phyloP scores from a whole-genome alignment of 2,888 invertebrate genomes.

The Andrena minutula region DNA sequence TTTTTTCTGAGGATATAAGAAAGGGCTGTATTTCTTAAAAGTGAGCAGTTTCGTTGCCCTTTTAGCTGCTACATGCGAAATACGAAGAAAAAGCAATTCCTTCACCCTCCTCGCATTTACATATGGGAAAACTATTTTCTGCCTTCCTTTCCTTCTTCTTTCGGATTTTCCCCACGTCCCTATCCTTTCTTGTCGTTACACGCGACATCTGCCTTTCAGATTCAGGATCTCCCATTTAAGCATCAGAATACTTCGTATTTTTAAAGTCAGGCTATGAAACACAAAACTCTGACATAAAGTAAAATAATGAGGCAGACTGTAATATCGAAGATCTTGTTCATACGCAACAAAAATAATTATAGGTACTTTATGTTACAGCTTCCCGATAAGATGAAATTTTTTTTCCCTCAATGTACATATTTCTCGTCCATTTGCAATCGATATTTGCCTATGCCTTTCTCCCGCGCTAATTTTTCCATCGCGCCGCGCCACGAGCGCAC shows the following conservation, averaged over 20 bases:
- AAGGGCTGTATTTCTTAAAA: neutral
- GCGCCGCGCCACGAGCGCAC: neutral
- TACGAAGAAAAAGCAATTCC: neutral
- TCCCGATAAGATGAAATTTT: no score
- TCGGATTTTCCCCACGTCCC: neutral
- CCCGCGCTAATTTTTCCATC: slow-evolving; percentile 10
- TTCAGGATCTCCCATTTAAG: neutral
- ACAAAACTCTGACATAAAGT: no score
- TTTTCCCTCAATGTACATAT: no score
- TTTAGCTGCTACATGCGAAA: neutral
- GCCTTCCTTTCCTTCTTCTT: neutral
- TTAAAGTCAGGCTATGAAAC: neutral
- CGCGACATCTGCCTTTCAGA: slow-evolving; percentile 3
- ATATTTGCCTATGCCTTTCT: no score
- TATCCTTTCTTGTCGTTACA: neutral
- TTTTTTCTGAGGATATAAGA: neutral
- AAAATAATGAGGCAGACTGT: no score
- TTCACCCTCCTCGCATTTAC: neutral
- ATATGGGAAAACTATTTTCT: slow-evolving; percentile 3
- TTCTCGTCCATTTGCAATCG: no score
- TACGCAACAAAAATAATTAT: no score
- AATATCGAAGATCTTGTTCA: no score
- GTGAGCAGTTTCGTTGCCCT: neutral
- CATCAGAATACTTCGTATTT: neutral
- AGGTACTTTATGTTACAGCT: no score